These are phyloP conservation scores for Orchestia grillus DNA, from an alignment of 1,140 invertebrate genomes.

Conservation along the genomic window DNA sequence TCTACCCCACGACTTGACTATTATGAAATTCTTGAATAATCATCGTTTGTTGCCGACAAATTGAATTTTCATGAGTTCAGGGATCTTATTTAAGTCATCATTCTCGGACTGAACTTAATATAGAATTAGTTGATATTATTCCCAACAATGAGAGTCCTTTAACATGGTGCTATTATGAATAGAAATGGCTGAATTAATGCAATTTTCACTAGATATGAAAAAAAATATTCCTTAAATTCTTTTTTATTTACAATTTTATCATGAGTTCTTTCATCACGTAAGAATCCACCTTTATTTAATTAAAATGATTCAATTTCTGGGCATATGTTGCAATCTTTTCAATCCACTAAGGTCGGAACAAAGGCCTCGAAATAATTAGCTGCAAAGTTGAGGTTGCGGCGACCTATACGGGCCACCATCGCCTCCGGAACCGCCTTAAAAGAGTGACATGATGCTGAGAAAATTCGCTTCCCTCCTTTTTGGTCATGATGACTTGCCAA, in stretches of 20 bases:
- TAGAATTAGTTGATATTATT: background rate
- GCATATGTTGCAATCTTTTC: background rate
- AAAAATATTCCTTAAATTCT: background rate
- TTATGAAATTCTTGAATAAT: background rate
- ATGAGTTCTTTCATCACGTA: background rate
- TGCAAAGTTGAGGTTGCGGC: background rate
- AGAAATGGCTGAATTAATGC: background rate
- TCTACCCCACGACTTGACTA: background rate
- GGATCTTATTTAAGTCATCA: background rate
- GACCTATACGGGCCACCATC: background rate
- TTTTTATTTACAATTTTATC: background rate
- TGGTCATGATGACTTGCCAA: conserved; percentile 49
- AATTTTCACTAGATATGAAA: background rate
- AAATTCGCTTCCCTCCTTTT: conserved; percentile 4
- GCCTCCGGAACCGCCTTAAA: background rate
- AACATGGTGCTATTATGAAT: background rate
- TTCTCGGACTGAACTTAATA: background rate
- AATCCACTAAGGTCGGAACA: background rate
- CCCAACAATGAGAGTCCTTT: background rate
- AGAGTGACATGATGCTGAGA: conserved; percentile 28
- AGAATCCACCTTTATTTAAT: background rate
- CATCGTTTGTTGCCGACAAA: background rate
- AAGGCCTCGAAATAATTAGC: background rate
- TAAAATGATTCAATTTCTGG: background rate
- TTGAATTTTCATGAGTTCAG: background rate